Percentiles rank a stretch among this genome's conserved stretches.
These are phyloP conservation scores for Sorex fumeus DNA, from an alignment of 2,113 vertebrate species.

Conservation along the genomic window DNA sequence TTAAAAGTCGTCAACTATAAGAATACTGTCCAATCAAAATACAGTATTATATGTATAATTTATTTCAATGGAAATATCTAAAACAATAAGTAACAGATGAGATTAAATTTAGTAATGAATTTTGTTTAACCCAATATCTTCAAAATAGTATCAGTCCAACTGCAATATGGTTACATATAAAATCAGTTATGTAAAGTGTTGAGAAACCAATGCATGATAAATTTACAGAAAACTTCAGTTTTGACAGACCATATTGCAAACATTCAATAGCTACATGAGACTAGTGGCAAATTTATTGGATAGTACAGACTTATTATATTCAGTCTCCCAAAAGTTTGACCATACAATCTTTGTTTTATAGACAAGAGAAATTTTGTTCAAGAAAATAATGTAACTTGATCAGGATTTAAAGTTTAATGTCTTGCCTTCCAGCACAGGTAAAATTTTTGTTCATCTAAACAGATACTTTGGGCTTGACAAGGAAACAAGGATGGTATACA, in stretches of 20 bases:
- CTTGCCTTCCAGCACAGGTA: neutral
- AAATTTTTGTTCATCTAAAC: neutral
- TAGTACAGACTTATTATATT: neutral
- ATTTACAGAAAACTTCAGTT: neutral
- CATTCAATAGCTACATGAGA: neutral
- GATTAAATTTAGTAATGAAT: conserved; percentile 9
- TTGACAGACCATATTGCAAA: neutral
- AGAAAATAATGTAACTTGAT: neutral
- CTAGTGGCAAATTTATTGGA: neutral
- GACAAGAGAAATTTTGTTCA: neutral
- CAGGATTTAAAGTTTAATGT: neutral
- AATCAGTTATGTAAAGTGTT: conserved; percentile 3
- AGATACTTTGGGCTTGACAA: conserved; percentile 3
- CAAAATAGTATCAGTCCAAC: neutral
- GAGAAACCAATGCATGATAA: neutral
- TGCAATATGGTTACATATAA: neutral
- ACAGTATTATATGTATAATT: conserved; percentile 9
- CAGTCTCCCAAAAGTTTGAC: neutral
- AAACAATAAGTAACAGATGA: neutral
- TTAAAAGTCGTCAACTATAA: neutral
- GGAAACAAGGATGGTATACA: neutral
- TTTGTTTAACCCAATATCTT: neutral
- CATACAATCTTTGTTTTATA: neutral
- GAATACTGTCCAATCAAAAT: neutral
- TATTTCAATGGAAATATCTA: neutral